These are phyloP conservation scores for Coronaproctus castanopsis DNA, from an alignment of 2,888 invertebrate species.

Conservation along the genomic window DNA sequence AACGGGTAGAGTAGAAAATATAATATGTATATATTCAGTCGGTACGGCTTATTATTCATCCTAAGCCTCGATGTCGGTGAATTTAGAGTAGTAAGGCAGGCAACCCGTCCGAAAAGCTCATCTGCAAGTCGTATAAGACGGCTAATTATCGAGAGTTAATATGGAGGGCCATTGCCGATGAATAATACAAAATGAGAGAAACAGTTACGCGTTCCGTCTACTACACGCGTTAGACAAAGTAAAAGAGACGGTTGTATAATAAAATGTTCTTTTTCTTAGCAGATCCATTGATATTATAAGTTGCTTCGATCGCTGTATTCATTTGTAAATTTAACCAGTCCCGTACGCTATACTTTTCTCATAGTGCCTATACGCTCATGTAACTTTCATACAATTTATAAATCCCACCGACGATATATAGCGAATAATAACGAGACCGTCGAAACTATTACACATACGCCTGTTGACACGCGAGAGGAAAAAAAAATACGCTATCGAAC, in stretches of 20 bases:
- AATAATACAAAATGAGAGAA: no score
- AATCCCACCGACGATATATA: constrained; percentile 24
- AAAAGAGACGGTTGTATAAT: no score
- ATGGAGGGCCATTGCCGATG: no score
- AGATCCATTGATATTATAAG: constrained; percentile 48
- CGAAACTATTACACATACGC: no score
- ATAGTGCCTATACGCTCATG: constrained; percentile 29
- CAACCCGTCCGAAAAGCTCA: constrained; percentile 7
- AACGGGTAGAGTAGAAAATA: no score
- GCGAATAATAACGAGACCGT: no score
- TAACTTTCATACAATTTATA: constrained; percentile 39
- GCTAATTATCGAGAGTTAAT: constrained; percentile 82
- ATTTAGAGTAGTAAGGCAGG: background rate
- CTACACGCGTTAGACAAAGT: no score
- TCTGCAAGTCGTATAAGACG: constrained; percentile 25
- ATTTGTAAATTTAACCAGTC: constrained; percentile 42
- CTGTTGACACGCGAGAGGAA: no score
- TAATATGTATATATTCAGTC: no score
- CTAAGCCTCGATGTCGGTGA: constrained; percentile 5
- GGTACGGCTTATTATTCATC: constrained; percentile 13
- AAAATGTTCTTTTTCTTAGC: no score
- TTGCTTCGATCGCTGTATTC: constrained; percentile 50
- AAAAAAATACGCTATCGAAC: no score
- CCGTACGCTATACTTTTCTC: constrained; percentile 25
- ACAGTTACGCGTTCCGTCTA: no score